Evolutionary conservation across 2,888 invertebrate species (phyloP).

Genomic region (Drosophila birchii): DNA sequence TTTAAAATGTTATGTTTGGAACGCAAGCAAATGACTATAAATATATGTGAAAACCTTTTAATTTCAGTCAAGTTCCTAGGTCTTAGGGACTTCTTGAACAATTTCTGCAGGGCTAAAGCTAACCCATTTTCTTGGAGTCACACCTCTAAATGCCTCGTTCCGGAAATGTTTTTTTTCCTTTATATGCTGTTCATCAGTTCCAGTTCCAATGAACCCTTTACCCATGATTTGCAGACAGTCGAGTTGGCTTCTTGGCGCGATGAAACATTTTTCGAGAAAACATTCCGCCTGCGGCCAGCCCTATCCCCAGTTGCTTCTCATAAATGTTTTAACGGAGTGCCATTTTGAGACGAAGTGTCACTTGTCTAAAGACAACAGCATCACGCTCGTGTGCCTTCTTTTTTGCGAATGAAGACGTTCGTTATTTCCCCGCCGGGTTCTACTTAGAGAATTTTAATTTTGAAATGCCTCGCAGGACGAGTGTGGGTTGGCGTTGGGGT

Average conservation of each 20-base stretch:
- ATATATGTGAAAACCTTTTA: too few relatives aligned
- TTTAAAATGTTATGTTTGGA: rapidly evolving
- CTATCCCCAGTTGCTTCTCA: constrained; percentile 25
- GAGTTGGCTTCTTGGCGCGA: constrained; percentile 3
- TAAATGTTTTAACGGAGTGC: constrained; percentile 52
- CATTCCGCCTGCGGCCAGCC: constrained; percentile 25
- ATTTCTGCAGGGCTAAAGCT: neutral
- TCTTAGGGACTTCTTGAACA: neutral
- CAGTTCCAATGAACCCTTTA: constrained; percentile 11
- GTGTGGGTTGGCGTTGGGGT: too few relatives aligned
- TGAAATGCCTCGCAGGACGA: constrained; percentile 14
- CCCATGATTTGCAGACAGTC: constrained; percentile 21
- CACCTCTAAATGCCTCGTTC: constrained; percentile 13
- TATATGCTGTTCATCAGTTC: neutral
- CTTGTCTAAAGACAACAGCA: constrained; percentile 50
- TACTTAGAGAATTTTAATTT: constrained; percentile 44
- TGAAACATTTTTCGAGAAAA: constrained; percentile 7
- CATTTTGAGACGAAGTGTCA: constrained; percentile 52
- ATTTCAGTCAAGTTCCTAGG: neutral
- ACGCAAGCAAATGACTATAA: neutral
- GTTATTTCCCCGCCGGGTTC: constrained; percentile 22
- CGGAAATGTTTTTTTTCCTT: neutral
- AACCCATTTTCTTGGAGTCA: constrained; percentile 2
- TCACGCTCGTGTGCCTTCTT: constrained; percentile 32
- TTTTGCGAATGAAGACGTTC: constrained; percentile 22